These are phyloP conservation scores for Hermetia illucens DNA, from an alignment of 1,140 invertebrate species.

Conservation along the genomic window DNA sequence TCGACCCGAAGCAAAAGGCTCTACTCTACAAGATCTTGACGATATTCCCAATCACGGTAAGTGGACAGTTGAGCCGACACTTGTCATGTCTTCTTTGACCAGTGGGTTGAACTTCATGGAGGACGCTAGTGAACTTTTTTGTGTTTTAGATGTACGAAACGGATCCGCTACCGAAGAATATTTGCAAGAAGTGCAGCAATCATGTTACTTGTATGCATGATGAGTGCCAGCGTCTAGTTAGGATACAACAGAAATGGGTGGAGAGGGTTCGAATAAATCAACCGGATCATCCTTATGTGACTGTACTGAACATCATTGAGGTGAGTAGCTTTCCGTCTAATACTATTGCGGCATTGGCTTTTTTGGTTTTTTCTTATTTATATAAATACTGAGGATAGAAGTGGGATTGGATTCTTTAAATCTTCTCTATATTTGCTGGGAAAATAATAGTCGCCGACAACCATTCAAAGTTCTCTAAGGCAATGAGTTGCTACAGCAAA, in stretches of 20 bases:
- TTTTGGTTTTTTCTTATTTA: too few species aligned
- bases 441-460: too few species aligned
- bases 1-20: conserved; percentile 1
- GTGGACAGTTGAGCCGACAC: not conserved
- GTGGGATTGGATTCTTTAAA: too few species aligned
- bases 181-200: conserved; percentile 8
- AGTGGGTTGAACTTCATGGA: not conserved
- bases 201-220: conserved; percentile 1
- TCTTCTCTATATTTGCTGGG: too few species aligned
- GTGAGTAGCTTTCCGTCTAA: conserved; percentile 1
- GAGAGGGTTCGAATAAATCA: conserved; percentile 3
- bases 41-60: conserved; percentile 9
- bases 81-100: not conserved
- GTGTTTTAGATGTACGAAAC: conserved; percentile 7
- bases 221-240: conserved; percentile 3
- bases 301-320: conserved; percentile 6
- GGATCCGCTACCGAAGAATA: conserved; percentile 10
- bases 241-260: conserved; percentile 5
- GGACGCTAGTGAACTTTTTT: not conserved
- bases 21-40: conserved; percentile 7
- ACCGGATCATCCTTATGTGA: conserved; percentile 7
- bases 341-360: too few species aligned
- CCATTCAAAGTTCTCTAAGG: too few species aligned
- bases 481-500: too few species aligned
- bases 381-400: too few species aligned